phyloP scores from a whole-genome alignment of 2,797 vertebrate species.

The Oreochromis grahami region DNA sequence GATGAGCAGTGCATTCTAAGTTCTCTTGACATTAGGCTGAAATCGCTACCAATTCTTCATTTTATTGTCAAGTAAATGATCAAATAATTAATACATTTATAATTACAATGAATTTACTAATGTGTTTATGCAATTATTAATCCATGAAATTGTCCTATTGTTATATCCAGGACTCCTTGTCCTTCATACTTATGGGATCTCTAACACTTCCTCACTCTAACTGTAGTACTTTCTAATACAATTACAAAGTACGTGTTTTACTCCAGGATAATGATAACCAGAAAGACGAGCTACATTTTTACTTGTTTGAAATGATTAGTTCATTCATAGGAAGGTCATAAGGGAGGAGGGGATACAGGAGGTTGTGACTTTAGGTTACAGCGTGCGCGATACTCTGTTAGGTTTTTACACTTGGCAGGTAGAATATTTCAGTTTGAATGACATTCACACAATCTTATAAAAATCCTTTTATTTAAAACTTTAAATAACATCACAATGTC shows the following conservation, averaged over 20 bases:
- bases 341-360: background rate
- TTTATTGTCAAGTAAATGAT: background rate
- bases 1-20: too few species aligned
- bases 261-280: background rate
- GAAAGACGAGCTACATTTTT: background rate
- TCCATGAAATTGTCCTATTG: background rate
- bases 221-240: accelerated
- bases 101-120: background rate
- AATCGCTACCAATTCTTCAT: background rate
- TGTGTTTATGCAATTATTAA: background rate
- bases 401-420: background rate
- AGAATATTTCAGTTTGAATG: background rate
- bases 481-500: background rate
- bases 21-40: background rate
- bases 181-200: background rate
- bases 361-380: background rate
- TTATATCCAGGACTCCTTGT: background rate
- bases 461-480: background rate
- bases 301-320: background rate
- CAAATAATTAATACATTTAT: background rate
- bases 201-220: background rate
- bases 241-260: background rate
- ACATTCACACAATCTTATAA: background rate
- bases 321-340: background rate
- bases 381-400: accelerated